Evolutionary conservation across 2,797 vertebrate species (phyloP), one percentile per base, ranked within the genome.

Genomic region (Cynodonichthys magdalenae): DNA sequence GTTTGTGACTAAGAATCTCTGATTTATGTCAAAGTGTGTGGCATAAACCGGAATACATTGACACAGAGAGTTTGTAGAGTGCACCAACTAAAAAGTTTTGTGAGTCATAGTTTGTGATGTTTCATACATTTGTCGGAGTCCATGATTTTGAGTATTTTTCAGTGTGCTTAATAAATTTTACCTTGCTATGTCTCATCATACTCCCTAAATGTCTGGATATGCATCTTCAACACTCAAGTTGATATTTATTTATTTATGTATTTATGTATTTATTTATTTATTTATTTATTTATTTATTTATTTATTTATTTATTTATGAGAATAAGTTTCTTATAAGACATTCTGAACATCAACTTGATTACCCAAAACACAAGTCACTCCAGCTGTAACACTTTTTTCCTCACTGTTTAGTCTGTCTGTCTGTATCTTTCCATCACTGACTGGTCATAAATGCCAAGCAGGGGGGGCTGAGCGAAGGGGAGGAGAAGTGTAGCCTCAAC

Each of bases 401-500:
- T 51, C 19, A 24, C 20, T 71, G 29, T 28, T 47, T 49, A 59
- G 39, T 34, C 18, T 8, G 0, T 77, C 63, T 45, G 36, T 68
- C 27, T 75, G 11, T 53, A 49, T 60, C 17, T 66, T 28, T 63
- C 19, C 53, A 18, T 62, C 71, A 64, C 58, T 54, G 45, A 41
- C 63, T 67, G 75, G 53, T 74, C 75, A 68, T 74, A 80, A 83
- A 82, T 61, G 68, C 70, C 71, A 70, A 31, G 60, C 53, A 3
- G 66, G 74, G 46, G 53, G 62, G 59, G 64, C 54, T 6, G 55
- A 75, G 59, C 0, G 31, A 75, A 58, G 66, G 59, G 53, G 56
- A 80, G 41, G 62, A 69, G 71, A 57, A 79, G 75, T 60, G 77
- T 66, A 80, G 79, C 63, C 65, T 75, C 75, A 83, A 87, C 82